Base-by-base conservation (phyloP, 2,113 vertebrate genomes). In the Camelus bactrianus region DNA sequence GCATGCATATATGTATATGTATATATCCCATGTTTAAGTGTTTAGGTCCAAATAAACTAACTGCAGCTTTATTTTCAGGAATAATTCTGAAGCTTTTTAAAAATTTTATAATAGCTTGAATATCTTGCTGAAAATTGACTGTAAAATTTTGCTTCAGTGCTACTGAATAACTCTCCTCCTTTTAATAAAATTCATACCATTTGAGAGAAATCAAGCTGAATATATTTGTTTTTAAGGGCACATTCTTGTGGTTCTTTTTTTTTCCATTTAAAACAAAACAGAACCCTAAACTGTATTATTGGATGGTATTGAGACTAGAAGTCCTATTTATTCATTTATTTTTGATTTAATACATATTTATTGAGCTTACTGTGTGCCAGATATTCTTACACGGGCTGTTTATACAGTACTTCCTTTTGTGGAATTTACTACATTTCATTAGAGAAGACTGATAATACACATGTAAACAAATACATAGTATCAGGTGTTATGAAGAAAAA, bases 181-280 rank as follows among this genome's bases (percentile, higher is more conserved):
- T 95, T 93, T 92, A 88, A 72, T 96, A 94, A 94, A 90, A 93
- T 91, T 95, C 28, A 20, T 84, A 50, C 77, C 46, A 87, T 83
- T 95, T 92, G 69, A 96, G 60, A 86, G 32, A 82, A 88, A 70
- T 52, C 35, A 94, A 67, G 30, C 52, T 67, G 42, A 88, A 69
- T 87, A 84, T 89, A 46, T 77, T 92, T 83, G 69, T 81, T 60
- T 86, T 95, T 95, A 86, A 69, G 26, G 19, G 8, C 42, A 70
- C 17, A 58, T 64, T 70, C 28, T 92, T 87, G 2, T 65, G 35
- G 3, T 52, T 62, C 11, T 48, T 91, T 60, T 77, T 72, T 81
- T 60, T 26, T 79, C 60, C 5, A 17, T 64, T 70, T 50, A 30
- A 93, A 93, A 65, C 54, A 93, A 83, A 87, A 24, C 19, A 70